Conservation (phyloP, 2,797 vertebrate genomes). For the Pipistrellus pygmaeus region DNA sequence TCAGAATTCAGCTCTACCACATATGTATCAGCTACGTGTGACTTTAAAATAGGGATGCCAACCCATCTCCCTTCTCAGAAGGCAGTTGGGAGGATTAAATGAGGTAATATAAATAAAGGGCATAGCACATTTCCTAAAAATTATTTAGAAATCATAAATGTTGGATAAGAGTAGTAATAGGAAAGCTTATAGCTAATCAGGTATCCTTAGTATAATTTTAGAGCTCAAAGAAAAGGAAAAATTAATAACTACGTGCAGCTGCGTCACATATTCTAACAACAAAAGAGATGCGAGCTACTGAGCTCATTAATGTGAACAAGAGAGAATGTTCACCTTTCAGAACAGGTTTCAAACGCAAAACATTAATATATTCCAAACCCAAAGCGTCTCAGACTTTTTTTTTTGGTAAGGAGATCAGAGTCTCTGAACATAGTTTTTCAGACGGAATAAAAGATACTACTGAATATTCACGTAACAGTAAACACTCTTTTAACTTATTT, state of each 20-base stretch:
- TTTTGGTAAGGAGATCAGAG: neutral
- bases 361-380: neutral
- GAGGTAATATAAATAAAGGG: neutral
- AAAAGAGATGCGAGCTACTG: neutral
- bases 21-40: accelerated
- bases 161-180: neutral
- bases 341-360: slow-evolving; percentile 42
- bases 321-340: neutral
- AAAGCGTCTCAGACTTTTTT: slow-evolving; percentile 2
- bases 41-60: neutral
- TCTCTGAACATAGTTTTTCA: slow-evolving; percentile 11
- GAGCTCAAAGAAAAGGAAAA: neutral
- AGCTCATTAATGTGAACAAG: neutral
- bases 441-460: neutral
- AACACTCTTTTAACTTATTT: slow-evolving; percentile 42
- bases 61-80: neutral
- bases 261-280: slow-evolving; percentile 14
- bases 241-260: neutral
- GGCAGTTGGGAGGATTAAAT: neutral
- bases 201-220: neutral
- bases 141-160: neutral
- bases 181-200: neutral
- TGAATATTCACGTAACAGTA: slow-evolving; percentile 3
- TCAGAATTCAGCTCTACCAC: neutral
- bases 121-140: neutral